Base-by-base conservation (phyloP, 2,888 invertebrate species). In the Ceratothoa steindachneri region DNA sequence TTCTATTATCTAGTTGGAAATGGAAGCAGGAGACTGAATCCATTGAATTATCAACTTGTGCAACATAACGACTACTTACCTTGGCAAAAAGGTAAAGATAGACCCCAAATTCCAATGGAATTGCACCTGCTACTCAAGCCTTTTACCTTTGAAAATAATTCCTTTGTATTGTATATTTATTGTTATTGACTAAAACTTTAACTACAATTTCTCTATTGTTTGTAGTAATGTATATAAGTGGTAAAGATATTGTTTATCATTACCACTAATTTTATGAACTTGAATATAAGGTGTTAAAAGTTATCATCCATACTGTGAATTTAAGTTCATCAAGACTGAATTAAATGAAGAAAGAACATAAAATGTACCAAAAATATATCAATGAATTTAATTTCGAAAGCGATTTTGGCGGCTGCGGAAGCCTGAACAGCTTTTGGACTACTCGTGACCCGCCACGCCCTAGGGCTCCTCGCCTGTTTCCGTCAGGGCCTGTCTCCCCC, bases 141-240 rank as follows among this genome's bases (percentile, higher is more conserved):
- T 41, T n/a, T 41, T 41, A 41, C 41, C 41, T 41, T 19, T 55
- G 7, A 15, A 41, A 55, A 55, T 55, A 55, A 55, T 19, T 19
- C 55, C 55, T 55, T 55, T 55, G 55, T 55, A 55, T 55, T 55
- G 55, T 55, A 55, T 22, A 55, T 55, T 55, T 22, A 55, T 55
- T 55, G 24, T 55, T 55, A 22, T 55, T 55, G 24, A 55, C 55
- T 55, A 55, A 55, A 55, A 19, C 55, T 55, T 22, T 7, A 55
- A 22, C 55, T 55, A 19, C 15, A 55, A 15, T 19, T 55, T 55
- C 12, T 55, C 55, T 55, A 55, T 55, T 55, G 55, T 55, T 55
- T 55, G 55, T 55, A 55, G 55, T 55, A 41, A 19, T 19, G 24
- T 55, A 55, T 19, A 55, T 7, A 55, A 55, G 55, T 55, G 55